Conservation (phyloP, 35 echinoderm and acorn worm genomes). For the Heliocidaris tuberculata region DNA sequence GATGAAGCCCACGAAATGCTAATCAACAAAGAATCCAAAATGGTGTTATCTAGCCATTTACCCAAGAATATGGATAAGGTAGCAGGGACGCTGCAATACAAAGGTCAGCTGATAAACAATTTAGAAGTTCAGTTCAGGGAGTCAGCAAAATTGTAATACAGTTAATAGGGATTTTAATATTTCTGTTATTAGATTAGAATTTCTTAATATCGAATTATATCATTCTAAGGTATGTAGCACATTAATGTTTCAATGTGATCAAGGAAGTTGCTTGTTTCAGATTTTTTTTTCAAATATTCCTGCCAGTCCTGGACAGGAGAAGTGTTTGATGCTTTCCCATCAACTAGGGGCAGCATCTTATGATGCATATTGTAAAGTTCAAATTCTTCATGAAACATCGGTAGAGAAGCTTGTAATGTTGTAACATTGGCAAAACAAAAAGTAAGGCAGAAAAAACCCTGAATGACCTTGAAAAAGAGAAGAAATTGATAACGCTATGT, state of each 20-base stretch:
- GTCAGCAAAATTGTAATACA: background rate
- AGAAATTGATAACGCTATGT: slow-evolving; percentile 29
- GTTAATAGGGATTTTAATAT: background rate
- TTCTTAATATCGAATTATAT: slow-evolving; percentile 34
- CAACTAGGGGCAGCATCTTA: background rate
- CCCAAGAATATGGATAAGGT: slow-evolving; percentile 31
- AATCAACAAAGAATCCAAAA: slow-evolving; percentile 14
- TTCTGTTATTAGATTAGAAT: slow-evolving; percentile 37
- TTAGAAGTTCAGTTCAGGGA: background rate
- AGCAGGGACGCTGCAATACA: background rate
- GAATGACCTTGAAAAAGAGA: slow-evolving; percentile 45
- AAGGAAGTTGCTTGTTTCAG: background rate
- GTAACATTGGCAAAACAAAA: slow-evolving; percentile 36
- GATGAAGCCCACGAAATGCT: slow-evolving; percentile 45
- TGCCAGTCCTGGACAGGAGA: background rate
- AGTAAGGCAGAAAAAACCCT: background rate
- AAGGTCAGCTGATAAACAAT: slow-evolving; percentile 9
- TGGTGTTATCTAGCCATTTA: background rate
- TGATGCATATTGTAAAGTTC: background rate
- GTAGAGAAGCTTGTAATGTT: slow-evolving; percentile 7
- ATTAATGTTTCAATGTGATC: background rate
- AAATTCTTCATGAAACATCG: slow-evolving; percentile 26
- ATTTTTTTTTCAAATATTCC: background rate
- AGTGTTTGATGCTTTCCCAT: background rate
- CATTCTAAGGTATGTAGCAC: background rate